Evolutionary conservation across 2,113 vertebrate species (phyloP), one percentile per base, ranked within the genome.

Genomic region (Tragelaphus scriptus): DNA sequence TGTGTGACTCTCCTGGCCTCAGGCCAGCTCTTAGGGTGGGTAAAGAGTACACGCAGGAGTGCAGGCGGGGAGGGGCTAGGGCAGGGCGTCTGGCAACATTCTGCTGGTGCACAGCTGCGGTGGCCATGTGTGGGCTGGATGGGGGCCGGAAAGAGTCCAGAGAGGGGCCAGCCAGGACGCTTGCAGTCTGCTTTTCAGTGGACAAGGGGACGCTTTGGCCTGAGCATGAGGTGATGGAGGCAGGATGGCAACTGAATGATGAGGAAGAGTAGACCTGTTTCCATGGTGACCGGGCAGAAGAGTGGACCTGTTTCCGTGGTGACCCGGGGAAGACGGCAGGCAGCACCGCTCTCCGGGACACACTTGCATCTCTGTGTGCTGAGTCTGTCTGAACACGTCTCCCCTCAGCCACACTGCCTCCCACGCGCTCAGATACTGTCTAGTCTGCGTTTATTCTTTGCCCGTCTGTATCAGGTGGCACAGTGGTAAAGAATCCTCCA

Each of bases 271-370:
- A 15, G 77, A 4, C 44, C 5, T 68, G 63, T 65, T 65, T 65
- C 61, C 61, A 14, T 63, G 61, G 61, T 15, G 61, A 63, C 61
- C 0, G 26, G 59, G 59, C 59, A 61, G 59, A 61, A 61, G 26
- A 14, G 59, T 7, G 30, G 30, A 65, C 30, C 63, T 63, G 61
- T 32, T 65, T n/a, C 65, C 65, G 12, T 71, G 65, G 65, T 5
- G 9, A 21, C n/a, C n/a, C 0, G 0, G 68, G 65, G 65, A 71
- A 40, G n/a, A 12, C 10, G 6, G 40, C 25, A 0, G 0, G 13
- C 6, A 15, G 25, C 40, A 4, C 15, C 6, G 13, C 75, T 47
- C 40, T 47, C 40, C 3, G 40, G 25, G 75, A 79, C 13, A 16
- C 40, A 28, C 23, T 8, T 15, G 75, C 8, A 4, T 15, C 40